phyloP scores from a whole-genome alignment of 2,888 invertebrate species.

The Congeria kusceri region DNA sequence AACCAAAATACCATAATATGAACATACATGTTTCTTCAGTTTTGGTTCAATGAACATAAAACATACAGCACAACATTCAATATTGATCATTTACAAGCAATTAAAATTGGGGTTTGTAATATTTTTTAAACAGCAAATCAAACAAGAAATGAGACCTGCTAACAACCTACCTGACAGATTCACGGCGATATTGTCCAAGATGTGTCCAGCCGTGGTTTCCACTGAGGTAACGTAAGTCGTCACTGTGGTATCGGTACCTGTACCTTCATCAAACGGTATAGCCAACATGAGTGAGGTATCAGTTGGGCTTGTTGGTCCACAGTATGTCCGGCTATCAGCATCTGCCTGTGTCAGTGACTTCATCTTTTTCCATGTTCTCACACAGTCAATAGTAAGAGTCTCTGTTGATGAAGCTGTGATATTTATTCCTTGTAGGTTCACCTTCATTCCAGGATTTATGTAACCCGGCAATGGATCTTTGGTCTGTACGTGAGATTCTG shows the following conservation, averaged over 20 bases:
- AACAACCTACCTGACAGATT: no score
- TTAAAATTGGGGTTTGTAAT: no score
- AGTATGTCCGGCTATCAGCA: slow-evolving; percentile 53
- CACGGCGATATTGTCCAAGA: no score
- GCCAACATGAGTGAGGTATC: slow-evolving; percentile 49
- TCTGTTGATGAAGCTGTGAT: slow-evolving; percentile 19
- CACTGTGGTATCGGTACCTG: slow-evolving; percentile 45
- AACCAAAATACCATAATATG: no score
- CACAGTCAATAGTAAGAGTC: slow-evolving; percentile 59
- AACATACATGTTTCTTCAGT: no score
- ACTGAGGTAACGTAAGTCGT: slow-evolving; percentile 16
- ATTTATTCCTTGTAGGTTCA: slow-evolving; percentile 22
- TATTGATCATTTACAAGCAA: no score
- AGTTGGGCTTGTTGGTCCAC: slow-evolving; percentile 15
- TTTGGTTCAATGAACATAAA: no score
- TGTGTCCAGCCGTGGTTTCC: slow-evolving; percentile 17
- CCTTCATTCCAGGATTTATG: slow-evolving; percentile 25
- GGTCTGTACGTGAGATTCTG: slow-evolving; percentile 18
- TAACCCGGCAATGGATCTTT: slow-evolving; percentile 3
- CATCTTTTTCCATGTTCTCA: slow-evolving; percentile 61
- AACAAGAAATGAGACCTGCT: no score
- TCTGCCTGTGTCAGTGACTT: slow-evolving; percentile 55
- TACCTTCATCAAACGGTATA: slow-evolving; percentile 69
- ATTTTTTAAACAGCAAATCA: no score
- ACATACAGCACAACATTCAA: no score